Base-by-base conservation (phyloP, 2,113 vertebrate genomes). In the Brachypodius melanocephalos region DNA sequence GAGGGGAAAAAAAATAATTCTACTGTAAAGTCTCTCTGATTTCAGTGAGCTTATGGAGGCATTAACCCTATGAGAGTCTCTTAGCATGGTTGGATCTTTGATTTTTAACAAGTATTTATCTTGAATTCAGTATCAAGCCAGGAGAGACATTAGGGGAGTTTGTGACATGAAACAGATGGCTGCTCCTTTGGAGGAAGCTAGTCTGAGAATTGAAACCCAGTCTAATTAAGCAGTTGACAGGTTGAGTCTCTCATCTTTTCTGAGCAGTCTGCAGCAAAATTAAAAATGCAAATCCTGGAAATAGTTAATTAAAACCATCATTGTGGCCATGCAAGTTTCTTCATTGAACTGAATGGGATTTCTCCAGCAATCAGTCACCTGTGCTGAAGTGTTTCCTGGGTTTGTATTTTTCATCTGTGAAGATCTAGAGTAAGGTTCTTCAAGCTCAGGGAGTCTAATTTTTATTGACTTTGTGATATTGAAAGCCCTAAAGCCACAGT, bases 241-340 rank as follows among this genome's bases (percentile, higher is more conserved):
- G 54, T 91, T 93, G 82, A 67, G 24, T 40, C 66, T 96, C 88
- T 94, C 81, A 61, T 95, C 76, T 96, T 92, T 88, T 92, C 52
- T 93, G 65, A 87, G 92, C 68, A 65, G 43, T 88, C 69, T 91
- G 86, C 38, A 95, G 69, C 49, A 93, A 86, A 97, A 94, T 90
- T 82, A 78, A 89, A 87, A 84, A 65, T 24, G 9, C 2, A 21
- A 85, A 46, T 84, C 36, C 69, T 92, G 68, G 68, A 95, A 90
- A 49, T 29, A 82, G 69, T 95, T 85, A 91, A 85, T 83, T 74
- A 61, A 72, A 85, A 87, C 11, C 45, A 57, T 82, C 1, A 45
- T 68, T 88, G 88, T 89, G 48, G 25, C 45, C 61, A 22, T 57
- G 25, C 32, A 86, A 4, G 16, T 87, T 67, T 40, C 73, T 90